Evolutionary conservation across 2,888 invertebrate species (phyloP), one percentile per base, ranked within the genome.

Genomic region (Amblyteles armatorius): DNA sequence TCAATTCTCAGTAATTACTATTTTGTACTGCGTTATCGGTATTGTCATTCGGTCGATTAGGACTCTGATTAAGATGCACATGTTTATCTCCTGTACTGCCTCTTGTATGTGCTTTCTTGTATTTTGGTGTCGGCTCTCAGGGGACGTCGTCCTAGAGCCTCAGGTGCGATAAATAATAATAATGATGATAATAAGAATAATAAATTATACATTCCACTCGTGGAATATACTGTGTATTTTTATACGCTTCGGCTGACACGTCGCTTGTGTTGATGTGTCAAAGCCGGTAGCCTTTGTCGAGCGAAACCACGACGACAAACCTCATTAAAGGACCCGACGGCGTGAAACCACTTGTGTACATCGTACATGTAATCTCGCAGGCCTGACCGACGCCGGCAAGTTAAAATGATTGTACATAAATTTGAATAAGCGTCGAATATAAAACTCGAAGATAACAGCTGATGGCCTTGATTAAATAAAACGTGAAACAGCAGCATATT

Each of bases 281-380:
- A 76, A 82, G 85, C 79, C 67, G 76, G 76, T 76, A 52, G 60
- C 76, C 79, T 79, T 76, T 82, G 82, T 76, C 67, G 19, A 40
- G 67, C 71, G 52, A 72, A 76, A 85, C 85, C 85, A 72, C 79
- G 67, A 82, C 57, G 72, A 26, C 57, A 82, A 85, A 85, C 65
- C 76, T 85, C 79, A 79, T 85, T 85, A 85, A 60, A 85, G 82
- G 71, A 78, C 44, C 77, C 69, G 78, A 68, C 78, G 68, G 81
- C 57, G 71, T 52, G 48, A 60, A 77, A 68, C 52, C 65, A 80
- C 74, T 79, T 74, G 79, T 50, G 57, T 82, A 67, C 79, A 80
- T 48, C 29, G 68, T 67, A 67, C 36, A 67, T 77, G 79, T 68
- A 55, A 77, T 44, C 65, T 60, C 40, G 68, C 67, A 60, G 80